Evolutionary conservation across 2,113 vertebrate genomes (phyloP), one percentile per base, ranked within the genome.

Genomic region (Orycteropus afer): DNA sequence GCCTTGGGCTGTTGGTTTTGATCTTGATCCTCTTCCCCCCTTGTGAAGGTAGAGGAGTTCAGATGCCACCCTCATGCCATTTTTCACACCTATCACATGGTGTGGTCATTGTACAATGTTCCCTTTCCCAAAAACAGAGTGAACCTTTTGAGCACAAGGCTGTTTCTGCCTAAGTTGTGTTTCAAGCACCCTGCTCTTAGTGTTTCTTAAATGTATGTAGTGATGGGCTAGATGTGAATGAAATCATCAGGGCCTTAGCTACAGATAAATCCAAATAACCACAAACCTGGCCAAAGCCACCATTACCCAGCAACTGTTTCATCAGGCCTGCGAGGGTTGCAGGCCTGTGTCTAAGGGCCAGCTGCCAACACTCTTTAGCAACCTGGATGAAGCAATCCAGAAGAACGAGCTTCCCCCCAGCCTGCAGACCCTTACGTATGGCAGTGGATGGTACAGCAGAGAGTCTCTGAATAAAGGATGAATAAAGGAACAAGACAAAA

Each of bases 261-360:
- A 18, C 20, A 81, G 57, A 61, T 61, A 79, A 90, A 95, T 55
- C 67, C 63, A 86, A 82, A 29, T 20, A 90, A 91, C 55, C 95
- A 83, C 80, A 80, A 78, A 85, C 32, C 63, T 51, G 76, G 59
- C 37, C 91, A 86, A 59, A 90, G 65, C 67, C 59, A 65, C 83
- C 32, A 47, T 93, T 84, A 84, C 89, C 90, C 55, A 88, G 92
- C 71, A 73, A 77, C 78, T 79, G 76, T 77, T 80, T 53, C n/a
- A 25, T 14, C 13, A 8, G 45, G 57, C 86, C 65, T 42, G 18
- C 61, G 77, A 65, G 59, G 53, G 63, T 65, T 89, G 37, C 45
- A 86, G 87, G 53, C 22, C 17, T 1, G 0, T 20, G 74, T 42
- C n/a, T 37, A n/a, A 82, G 82, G 63, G 14, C 59, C 1, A 25